phyloP scores from a whole-genome alignment of 1,140 invertebrate species.

The Drosophila trapezifrons region DNA sequence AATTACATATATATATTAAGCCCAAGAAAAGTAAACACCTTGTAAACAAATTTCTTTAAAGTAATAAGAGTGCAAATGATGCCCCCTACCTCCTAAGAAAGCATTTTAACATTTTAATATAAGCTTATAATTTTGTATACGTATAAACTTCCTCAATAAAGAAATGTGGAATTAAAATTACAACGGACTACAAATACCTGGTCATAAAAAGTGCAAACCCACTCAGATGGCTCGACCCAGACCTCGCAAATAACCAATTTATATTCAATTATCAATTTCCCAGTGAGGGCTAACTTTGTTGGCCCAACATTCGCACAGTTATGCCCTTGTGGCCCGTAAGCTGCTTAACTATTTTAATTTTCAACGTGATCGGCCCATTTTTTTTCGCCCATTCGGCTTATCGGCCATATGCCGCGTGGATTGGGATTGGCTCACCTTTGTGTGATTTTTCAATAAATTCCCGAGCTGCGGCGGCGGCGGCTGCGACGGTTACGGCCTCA shows the following conservation, averaged over 20 bases:
- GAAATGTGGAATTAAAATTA: conserved; percentile 6
- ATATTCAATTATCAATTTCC: conserved; percentile 42
- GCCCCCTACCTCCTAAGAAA: not conserved
- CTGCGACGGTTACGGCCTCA: conserved; percentile 18
- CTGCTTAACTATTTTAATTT: conserved; percentile 60
- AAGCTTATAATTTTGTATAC: not conserved
- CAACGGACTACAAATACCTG: not conserved
- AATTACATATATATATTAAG: not conserved
- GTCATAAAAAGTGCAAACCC: not conserved
- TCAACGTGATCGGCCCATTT: conserved; percentile 36
- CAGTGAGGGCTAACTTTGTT: not conserved
- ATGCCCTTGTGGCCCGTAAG: conserved; percentile 23
- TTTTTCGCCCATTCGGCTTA: conserved; percentile 20
- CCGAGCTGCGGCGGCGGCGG: conserved; percentile 11
- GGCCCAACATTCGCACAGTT: conserved; percentile 13
- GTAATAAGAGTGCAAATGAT: not conserved
- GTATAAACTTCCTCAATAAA: not conserved
- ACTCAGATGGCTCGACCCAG: not conserved
- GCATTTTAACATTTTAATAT: too few relatives aligned
- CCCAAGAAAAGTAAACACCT: too few relatives aligned
- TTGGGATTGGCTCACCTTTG: conserved; percentile 65
- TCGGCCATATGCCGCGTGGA: conserved; percentile 35
- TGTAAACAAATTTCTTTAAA: too few relatives aligned
- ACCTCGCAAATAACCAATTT: conserved; percentile 18
- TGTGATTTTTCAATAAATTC: conserved; percentile 74